Evolutionary conservation across 92 coral and sea anemone genomes (phyloP).

Genomic region (Phenganax stokvisi): DNA sequence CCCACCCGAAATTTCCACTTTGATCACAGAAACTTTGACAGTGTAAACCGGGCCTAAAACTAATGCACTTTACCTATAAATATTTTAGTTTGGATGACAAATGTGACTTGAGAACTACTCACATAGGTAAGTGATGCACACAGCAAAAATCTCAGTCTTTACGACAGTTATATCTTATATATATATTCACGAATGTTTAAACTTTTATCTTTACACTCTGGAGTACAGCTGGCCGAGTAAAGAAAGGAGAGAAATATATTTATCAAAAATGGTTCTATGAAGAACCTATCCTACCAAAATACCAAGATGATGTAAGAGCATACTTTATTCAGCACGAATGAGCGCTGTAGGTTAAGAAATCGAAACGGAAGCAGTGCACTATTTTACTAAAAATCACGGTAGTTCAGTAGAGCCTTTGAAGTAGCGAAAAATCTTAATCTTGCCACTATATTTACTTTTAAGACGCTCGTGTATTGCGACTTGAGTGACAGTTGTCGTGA

Average conservation of each 20-base stretch:
- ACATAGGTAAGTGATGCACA: constrained; percentile 20
- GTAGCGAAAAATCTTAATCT: too few species aligned
- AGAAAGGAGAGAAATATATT: constrained; percentile 34
- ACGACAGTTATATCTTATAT: neutral
- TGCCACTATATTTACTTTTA: neutral
- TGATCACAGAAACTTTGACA: too few species aligned
- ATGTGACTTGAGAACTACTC: constrained; percentile 19
- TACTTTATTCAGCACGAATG: neutral
- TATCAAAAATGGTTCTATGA: constrained; percentile 40
- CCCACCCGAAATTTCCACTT: too few species aligned
- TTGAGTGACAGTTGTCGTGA: constrained; percentile 33
- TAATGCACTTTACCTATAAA: neutral
- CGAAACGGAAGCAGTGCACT: too few species aligned
- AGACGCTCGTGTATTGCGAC: constrained; percentile 26
- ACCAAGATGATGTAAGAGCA: constrained; percentile 21
- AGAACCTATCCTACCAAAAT: constrained; percentile 23
- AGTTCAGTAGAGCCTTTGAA: too few species aligned
- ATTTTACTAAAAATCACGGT: too few species aligned
- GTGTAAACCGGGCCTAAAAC: too few species aligned
- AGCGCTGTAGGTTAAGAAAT: neutral
- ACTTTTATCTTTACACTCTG: neutral
- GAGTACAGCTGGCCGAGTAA: constrained; percentile 24
- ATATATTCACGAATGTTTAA: neutral
- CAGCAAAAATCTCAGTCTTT: neutral
- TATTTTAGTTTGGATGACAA: constrained; percentile 21